phyloP scores from a whole-genome alignment of 2,888 invertebrate genomes.

The Chironomus riparius region DNA sequence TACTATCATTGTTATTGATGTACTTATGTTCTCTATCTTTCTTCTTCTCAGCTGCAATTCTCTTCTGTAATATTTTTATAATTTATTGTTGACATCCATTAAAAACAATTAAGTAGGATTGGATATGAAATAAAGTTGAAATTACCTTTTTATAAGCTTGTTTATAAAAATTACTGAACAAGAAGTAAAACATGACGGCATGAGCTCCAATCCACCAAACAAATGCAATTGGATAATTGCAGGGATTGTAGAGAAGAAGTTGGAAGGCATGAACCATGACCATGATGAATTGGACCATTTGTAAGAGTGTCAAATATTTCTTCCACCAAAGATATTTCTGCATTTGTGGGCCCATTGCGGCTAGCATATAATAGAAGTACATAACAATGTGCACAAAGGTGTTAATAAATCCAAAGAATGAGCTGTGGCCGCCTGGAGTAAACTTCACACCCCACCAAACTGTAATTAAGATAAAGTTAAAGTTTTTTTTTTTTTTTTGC shows the following conservation, averaged over 20 bases:
- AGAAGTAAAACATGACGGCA: conserved; percentile 84
- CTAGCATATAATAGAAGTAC: conserved; percentile 86
- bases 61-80: neutral
- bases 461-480: neutral
- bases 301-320: conserved; percentile 70
- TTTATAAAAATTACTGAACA: conserved; percentile 87
- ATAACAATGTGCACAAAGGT: conserved; percentile 92
- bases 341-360: conserved; percentile 79
- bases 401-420: conserved; percentile 89
- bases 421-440: conserved; percentile 83
- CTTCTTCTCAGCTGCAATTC: neutral
- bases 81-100: neutral
- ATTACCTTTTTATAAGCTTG: conserved; percentile 51
- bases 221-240: conserved; percentile 81
- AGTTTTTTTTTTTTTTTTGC: neutral
- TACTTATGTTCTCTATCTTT: conserved; percentile 12
- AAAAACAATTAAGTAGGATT: no score
- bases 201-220: conserved; percentile 89
- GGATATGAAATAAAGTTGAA: neutral
- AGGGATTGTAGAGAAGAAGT: conserved; percentile 69
- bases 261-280: conserved; percentile 87
- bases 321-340: conserved; percentile 94
- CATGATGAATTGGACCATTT: conserved; percentile 73
- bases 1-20: conserved; percentile 30
- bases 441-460: conserved; percentile 89